phyloP scores from a whole-genome alignment of 2,113 vertebrate species.

The Actenoides hombroni region DNA sequence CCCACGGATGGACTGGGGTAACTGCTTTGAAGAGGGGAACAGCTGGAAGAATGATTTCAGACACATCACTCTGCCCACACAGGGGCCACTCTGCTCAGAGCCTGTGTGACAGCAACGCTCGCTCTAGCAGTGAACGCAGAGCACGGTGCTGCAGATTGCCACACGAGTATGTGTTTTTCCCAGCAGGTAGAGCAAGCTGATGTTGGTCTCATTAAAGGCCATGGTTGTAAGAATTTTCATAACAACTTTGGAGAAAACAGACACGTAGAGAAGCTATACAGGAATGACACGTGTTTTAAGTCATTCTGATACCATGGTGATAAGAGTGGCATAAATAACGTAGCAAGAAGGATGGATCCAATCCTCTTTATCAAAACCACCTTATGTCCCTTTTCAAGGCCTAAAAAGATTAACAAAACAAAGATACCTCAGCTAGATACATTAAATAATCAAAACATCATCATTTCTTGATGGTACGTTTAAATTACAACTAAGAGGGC shows the following conservation, averaged over 20 bases:
- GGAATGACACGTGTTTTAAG: neutral
- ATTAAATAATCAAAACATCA: neutral
- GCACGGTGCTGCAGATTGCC: accelerated
- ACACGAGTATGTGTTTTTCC: neutral
- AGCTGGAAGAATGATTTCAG: neutral
- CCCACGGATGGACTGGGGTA: neutral
- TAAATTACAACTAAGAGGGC: neutral
- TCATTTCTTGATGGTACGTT: neutral
- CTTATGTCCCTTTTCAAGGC: neutral
- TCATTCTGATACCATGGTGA: neutral
- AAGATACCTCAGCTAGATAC: neutral
- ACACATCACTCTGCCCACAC: neutral
- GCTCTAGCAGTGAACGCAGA: neutral
- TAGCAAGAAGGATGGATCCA: neutral
- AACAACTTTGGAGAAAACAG: neutral
- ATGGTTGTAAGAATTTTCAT: neutral
- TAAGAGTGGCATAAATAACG: neutral
- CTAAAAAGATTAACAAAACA: neutral
- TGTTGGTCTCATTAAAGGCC: neutral
- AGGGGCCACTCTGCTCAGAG: neutral
- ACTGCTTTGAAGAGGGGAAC: neutral
- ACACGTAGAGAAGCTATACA: neutral
- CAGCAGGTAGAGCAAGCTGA: neutral
- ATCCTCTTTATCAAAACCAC: neutral
- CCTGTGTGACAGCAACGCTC: neutral